Evolutionary conservation across 2,113 vertebrate genomes (phyloP), one percentile per base, ranked within the genome.

Genomic region (Ictidomys tridecemlineatus): DNA sequence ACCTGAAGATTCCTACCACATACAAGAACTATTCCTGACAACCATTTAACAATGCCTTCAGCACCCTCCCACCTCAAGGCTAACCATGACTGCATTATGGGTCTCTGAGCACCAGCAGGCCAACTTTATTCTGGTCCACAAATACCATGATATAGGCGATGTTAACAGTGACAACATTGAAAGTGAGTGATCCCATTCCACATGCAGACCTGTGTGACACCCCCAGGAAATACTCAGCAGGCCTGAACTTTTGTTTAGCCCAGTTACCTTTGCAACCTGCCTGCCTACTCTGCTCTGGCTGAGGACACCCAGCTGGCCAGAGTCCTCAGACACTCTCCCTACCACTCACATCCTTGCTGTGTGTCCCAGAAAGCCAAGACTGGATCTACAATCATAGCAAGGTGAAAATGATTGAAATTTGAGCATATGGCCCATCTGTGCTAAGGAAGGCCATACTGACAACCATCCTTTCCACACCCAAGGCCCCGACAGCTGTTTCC

Each of bases 401-500:
- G 16, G 51, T 8, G 72, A 2, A 70, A 61, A 34, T 0, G 0
- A 45, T 2, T 92, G 63, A 65, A 70, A 92, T 17, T 7, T 42
- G 42, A 92, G 28, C 3, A 0, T 18, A 45, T 2, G 30, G 20
- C 39, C 39, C 30, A 5, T 3, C 37, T 70, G 39, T 2, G 22
- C 26, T 18, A 2, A 14, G 37, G n/a, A 14, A 28, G 13, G 58
- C 8, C 32, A 34, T 1, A 1, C 3, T 0, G 0, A 51, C 80
- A 72, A 20, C 28, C 28, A 2, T 48, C 26, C 78, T 84, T 48
- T n/a, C n/a, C 8, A 0, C 1, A 5, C n/a, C 65, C 39, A 17
- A 34, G 56, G 72, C 34, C 70, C 72, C 42, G 61, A 7, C 53
- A 61, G 28, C 65, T 80, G 53, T 56, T 28, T 74, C 14, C 18